A percentile compares a stretch with the other conserved stretches of the same genome.
These are phyloP conservation scores for Hycleus phaleratus DNA, from an alignment of 1,140 invertebrate species.

Conservation along the genomic window DNA sequence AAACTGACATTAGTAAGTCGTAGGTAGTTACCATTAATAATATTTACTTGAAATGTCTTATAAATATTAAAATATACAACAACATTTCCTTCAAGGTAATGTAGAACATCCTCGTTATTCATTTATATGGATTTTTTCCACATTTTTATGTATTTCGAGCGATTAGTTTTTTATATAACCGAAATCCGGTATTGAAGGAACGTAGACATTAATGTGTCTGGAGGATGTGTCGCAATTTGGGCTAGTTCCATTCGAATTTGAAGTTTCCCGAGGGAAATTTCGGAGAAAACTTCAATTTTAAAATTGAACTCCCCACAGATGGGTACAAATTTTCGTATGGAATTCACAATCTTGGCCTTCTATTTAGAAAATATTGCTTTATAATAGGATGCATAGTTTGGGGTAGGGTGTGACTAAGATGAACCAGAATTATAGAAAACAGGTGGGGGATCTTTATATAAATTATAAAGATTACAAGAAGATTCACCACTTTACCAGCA, in stretches of 20 bases:
- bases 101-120: slow-evolving; percentile 1
- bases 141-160: too few relatives aligned
- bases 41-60: slow-evolving; percentile 2
- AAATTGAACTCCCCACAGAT: too few relatives aligned
- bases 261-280: too few relatives aligned
- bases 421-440: slow-evolving; percentile 10
- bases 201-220: too few relatives aligned
- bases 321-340: neutral
- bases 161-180: too few relatives aligned
- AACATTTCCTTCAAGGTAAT: slow-evolving; percentile 2
- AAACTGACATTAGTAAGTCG: too few relatives aligned
- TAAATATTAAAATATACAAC: slow-evolving; percentile 8
- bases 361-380: slow-evolving; percentile 12
- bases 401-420: slow-evolving; percentile 23
- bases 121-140: too few relatives aligned
- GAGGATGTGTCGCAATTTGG: too few relatives aligned
- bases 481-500: slow-evolving; percentile 6
- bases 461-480: slow-evolving; percentile 11
- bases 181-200: too few relatives aligned
- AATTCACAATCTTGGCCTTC: slow-evolving; percentile 11
- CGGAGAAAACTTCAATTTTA: too few relatives aligned
- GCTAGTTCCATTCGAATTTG: too few relatives aligned
- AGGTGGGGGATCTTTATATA: slow-evolving; percentile 23
- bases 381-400: slow-evolving; percentile 19
- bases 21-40: too few relatives aligned